These are phyloP conservation scores for Lucilia sericata DNA, from an alignment of 1,140 invertebrate genomes.

Conservation along the genomic window DNA sequence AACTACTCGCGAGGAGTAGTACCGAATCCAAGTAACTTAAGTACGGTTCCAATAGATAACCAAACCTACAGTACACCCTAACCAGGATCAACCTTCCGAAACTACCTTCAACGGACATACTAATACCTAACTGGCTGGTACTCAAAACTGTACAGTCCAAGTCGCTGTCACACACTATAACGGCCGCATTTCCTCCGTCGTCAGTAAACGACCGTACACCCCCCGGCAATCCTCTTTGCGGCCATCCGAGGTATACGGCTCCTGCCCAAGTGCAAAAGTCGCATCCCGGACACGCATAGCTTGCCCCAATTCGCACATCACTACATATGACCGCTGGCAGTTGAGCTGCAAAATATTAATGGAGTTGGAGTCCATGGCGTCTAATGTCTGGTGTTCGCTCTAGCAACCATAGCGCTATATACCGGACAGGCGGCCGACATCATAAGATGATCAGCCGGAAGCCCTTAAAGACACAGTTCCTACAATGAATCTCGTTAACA, in stretches of 20 bases:
- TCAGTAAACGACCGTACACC: constrained; percentile 3
- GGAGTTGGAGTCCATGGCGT: background rate
- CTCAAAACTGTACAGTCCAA: constrained; percentile 10
- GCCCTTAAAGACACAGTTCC: background rate
- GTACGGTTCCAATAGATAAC: constrained; percentile 45
- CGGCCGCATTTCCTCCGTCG: background rate
- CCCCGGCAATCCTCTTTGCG: background rate
- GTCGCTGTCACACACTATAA: background rate
- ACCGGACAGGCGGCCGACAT: background rate
- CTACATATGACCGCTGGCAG: background rate
- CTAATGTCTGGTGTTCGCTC: background rate
- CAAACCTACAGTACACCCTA: constrained; percentile 45
- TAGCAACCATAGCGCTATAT: background rate
- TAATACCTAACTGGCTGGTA: background rate
- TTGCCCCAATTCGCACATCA: background rate
- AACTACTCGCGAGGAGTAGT: constrained; percentile 42
- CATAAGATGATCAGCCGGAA: background rate
- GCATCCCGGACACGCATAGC: background rate
- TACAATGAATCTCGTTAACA: too few species aligned
- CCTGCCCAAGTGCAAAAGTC: background rate
- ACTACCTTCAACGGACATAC: too few species aligned
- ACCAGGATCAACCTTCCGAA: constrained; percentile 29
- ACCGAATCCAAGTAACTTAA: constrained; percentile 45
- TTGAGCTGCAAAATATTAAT: background rate
- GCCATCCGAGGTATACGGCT: background rate